Evolutionary conservation across 2,113 vertebrate genomes (phyloP).

Genomic region (Protobothrops flavoviridis): DNA sequence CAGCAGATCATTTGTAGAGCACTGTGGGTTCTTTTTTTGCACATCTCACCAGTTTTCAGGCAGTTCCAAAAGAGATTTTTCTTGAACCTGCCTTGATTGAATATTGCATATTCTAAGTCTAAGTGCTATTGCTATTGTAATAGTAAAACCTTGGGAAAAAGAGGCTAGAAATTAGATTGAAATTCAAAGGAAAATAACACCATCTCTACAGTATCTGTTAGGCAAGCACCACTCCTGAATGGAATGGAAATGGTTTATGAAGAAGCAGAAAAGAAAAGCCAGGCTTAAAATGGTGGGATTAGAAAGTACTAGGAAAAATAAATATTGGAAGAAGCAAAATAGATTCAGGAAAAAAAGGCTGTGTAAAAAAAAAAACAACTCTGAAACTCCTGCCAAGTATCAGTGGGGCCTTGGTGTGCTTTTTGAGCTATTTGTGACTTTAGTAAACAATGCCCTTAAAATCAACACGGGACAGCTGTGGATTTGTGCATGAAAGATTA

Average conservation of each 20-base stretch:
- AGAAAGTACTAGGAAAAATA: not conserved
- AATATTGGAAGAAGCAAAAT: constrained; percentile 2
- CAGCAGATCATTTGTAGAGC: not conserved
- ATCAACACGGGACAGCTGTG: constrained; percentile 10
- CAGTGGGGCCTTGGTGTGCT: not conserved
- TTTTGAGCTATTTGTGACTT: not conserved
- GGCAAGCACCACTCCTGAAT: not conserved
- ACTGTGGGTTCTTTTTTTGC: not conserved
- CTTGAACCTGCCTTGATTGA: not conserved
- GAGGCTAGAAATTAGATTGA: not conserved
- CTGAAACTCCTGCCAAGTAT: not conserved
- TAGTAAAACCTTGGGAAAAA: not conserved
- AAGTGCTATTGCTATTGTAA: not conserved
- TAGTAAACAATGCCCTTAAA: not conserved
- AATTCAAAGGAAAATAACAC: not conserved
- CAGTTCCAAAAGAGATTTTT: not conserved
- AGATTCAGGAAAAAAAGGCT: not conserved
- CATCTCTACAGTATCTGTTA: not conserved
- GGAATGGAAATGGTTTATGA: not conserved
- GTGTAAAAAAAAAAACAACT: not conserved
- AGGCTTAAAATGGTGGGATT: not conserved
- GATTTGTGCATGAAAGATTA: not conserved
- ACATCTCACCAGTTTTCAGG: not conserved
- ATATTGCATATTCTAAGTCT: not conserved
- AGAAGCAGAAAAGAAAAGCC: not conserved